Evolutionary conservation across 2,888 invertebrate species (phyloP).

Genomic region (Limnephilus auricula): DNA sequence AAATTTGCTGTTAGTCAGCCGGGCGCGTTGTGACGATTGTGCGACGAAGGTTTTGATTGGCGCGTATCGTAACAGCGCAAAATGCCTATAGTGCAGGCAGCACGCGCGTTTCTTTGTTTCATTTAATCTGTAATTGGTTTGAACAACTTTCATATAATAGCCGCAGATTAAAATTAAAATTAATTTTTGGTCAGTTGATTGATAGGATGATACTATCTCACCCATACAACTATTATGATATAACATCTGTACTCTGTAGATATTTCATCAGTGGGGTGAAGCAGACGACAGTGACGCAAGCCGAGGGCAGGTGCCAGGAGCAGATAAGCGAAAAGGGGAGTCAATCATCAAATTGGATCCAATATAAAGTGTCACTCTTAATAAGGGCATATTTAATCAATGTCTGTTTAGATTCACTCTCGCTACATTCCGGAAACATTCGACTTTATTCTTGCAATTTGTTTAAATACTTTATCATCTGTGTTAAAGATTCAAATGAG

Average conservation of each 20-base stretch:
- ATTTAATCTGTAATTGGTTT: no score
- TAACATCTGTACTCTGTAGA: not conserved
- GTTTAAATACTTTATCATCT: not conserved
- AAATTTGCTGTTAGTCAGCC: no score
- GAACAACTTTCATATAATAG: no score
- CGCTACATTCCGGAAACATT: not conserved
- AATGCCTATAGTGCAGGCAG: no score
- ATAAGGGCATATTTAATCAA: constrained; percentile 32
- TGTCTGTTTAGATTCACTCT: constrained; percentile 47
- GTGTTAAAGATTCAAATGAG: not conserved
- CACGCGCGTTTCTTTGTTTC: no score
- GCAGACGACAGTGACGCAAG: constrained; percentile 46
- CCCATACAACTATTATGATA: not conserved
- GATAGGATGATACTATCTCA: no score
- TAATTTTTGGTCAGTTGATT: no score
- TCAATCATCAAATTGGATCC: constrained; percentile 64
- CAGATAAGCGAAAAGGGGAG: constrained; percentile 58
- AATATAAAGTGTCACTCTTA: constrained; percentile 61
- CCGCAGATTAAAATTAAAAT: no score
- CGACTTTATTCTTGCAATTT: not conserved
- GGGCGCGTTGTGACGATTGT: no score
- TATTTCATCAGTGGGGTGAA: not conserved
- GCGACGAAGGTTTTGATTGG: no score
- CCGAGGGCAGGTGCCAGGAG: constrained; percentile 56
- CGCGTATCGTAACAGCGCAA: no score